Conservation (phyloP, 2,113 vertebrate genomes). For the Laticauda laticaudata region DNA sequence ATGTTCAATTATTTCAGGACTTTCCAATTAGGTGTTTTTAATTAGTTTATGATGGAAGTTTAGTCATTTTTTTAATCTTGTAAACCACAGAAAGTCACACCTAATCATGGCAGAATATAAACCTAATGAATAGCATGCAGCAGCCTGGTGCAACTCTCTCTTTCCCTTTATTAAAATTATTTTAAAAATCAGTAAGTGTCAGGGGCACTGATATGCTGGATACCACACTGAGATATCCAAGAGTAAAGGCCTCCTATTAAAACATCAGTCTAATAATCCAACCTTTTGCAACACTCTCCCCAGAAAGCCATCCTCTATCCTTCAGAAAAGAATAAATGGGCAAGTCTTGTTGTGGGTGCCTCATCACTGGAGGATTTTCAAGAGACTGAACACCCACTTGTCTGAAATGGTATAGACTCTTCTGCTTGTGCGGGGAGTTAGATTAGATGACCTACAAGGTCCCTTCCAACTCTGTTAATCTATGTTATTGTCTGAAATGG, state of each 20-base stretch:
- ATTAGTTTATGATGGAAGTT: background rate
- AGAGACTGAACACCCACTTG: background rate
- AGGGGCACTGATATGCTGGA: background rate
- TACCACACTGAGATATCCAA: background rate
- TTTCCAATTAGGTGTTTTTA: background rate
- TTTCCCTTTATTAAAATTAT: background rate
- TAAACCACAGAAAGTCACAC: background rate
- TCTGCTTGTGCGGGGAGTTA: no score
- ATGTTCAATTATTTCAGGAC: background rate
- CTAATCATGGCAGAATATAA: background rate
- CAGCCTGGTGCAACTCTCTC: no score
- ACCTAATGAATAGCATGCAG: no score
- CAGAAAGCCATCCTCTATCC: background rate
- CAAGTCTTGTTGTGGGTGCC: background rate
- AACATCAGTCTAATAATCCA: background rate
- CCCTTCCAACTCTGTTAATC: no score
- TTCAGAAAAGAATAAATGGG: background rate
- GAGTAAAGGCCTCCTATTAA: background rate
- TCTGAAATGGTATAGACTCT: background rate
- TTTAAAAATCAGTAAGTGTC: background rate
- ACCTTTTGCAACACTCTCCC: background rate
- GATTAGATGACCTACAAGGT: no score
- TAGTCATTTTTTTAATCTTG: background rate
- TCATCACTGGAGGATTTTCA: background rate
- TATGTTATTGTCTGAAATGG: no score